Percentiles rank a stretch among this genome's conserved stretches.
These are phyloP conservation scores for Megastigmus dorsalis DNA, from an alignment of 2,888 invertebrate genomes.

Conservation along the genomic window DNA sequence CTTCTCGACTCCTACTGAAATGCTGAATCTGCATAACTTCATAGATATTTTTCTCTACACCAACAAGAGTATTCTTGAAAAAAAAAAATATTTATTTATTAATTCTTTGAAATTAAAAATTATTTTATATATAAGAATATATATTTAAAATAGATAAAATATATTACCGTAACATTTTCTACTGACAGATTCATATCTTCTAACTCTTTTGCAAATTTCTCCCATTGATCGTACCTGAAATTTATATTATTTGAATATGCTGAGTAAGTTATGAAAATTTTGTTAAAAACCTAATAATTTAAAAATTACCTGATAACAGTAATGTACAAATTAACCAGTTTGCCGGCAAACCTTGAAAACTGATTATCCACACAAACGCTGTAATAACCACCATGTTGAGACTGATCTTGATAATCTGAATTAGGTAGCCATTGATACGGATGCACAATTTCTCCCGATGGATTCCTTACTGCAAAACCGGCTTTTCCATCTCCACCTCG, in stretches of 20 bases:
- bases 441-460: constrained; percentile 88
- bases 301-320: constrained; percentile 85
- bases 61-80: constrained; percentile 83
- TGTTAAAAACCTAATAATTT: too few relatives aligned
- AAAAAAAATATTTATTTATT: constrained; percentile 29
- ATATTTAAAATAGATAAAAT: constrained; percentile 6
- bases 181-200: constrained; percentile 91
- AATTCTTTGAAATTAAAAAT: not conserved
- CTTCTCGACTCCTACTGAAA: constrained; percentile 86
- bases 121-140: not conserved
- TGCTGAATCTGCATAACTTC: constrained; percentile 90
- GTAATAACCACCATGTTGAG: constrained; percentile 89
- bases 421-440: constrained; percentile 94
- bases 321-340: constrained; percentile 91
- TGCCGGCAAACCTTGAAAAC: constrained; percentile 92
- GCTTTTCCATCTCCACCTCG: constrained; percentile 96
- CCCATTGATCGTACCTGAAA: constrained; percentile 91
- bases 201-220: constrained; percentile 91
- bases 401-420: constrained; percentile 91
- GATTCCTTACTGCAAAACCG: constrained; percentile 92
- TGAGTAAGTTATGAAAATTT: too few relatives aligned
- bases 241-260: not conserved
- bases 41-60: constrained; percentile 89
- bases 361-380: constrained; percentile 95
- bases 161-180: constrained; percentile 90